Base-by-base conservation (phyloP, 2,888 invertebrate species). In the Luffia ferchaultella region DNA sequence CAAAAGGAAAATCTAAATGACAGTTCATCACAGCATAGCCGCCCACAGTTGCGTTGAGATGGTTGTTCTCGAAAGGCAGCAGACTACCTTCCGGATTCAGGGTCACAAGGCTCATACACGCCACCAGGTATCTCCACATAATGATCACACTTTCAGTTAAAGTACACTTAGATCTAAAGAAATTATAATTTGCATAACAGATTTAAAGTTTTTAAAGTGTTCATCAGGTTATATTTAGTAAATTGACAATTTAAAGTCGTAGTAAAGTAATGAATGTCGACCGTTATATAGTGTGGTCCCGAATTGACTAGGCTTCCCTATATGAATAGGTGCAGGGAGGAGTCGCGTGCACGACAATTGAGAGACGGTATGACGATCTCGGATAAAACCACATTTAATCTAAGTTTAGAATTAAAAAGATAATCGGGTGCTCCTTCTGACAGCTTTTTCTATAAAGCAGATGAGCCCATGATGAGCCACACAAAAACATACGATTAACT, bases 1-100 rank as follows among this genome's bases (percentile, higher is more conserved):
- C 91, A 70, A 93, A 92, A 55, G 95, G 93, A 74, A 95, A 96
- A 76, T 95, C 93, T 61, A 96, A 89, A 62, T 91, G 90, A 76
- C 95, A 95, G 82, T 92, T 90, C 75, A 95, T 89, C 58, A 93
- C 88, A 50, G 90, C 90, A 65, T 88, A 88, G 57, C 93, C 93
- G 20, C 93, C 93, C 50, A 93, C 90, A 56, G 88, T 87, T 57
- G 92, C 90, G 54, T 88, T 89, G 61, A 90, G 83, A 42, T 68
- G 70, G 64, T 75, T 74, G 44, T 70, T 65, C 50, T 74, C 76
- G 48, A 74, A 70, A 57, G 80, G 80, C 67, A 79, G 66, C 62
- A 78, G 67, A 61, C 73, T 60, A 52, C 57, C 65, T 47, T 56
- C 50, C 18, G 54, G 58, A 16, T 42, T 46, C 45, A 47, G 15